Conservation (phyloP, 2,113 vertebrate species). For the Centrocercus urophasianus region DNA sequence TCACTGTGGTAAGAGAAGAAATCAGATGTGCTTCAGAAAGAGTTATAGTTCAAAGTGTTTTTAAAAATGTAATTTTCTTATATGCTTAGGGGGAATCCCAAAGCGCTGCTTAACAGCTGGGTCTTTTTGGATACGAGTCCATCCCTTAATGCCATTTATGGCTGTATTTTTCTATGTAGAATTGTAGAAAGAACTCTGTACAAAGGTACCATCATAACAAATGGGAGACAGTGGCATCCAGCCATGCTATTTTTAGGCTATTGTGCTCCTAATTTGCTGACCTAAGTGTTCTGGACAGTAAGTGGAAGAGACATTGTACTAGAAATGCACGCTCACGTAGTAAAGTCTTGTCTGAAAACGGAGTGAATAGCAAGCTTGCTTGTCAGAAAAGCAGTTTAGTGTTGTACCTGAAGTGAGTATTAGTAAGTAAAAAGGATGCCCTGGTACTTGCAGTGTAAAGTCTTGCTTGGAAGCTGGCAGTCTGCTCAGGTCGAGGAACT, state of each 20-base stretch:
- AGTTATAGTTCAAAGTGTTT: conserved; percentile 10
- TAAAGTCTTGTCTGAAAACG: background rate
- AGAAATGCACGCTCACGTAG: background rate
- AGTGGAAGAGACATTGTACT: conserved; percentile 9
- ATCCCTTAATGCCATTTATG: conserved; percentile 9
- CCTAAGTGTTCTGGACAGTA: conserved; percentile 57
- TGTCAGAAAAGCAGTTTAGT: background rate
- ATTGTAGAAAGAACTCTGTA: conserved; percentile 40
- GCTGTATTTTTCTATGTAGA: conserved; percentile 33
- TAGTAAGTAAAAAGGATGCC: background rate
- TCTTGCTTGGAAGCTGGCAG: background rate
- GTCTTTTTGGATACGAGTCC: background rate
- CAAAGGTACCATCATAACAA: conserved; percentile 45
- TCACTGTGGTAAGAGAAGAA: background rate
- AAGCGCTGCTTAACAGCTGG: background rate
- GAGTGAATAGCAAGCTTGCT: background rate
- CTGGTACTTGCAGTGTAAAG: conserved; percentile 1
- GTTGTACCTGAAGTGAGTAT: background rate
- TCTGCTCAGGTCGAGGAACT: conserved; percentile 12
- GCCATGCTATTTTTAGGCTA: conserved; percentile 52
- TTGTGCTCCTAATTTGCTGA: conserved; percentile 65
- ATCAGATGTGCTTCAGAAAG: background rate
- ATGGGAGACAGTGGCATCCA: conserved; percentile 29
- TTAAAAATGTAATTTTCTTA: conserved; percentile 33
- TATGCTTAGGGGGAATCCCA: conserved; percentile 7